phyloP scores from a whole-genome alignment of 2,888 invertebrate species.

The Anoncus sp. region DNA sequence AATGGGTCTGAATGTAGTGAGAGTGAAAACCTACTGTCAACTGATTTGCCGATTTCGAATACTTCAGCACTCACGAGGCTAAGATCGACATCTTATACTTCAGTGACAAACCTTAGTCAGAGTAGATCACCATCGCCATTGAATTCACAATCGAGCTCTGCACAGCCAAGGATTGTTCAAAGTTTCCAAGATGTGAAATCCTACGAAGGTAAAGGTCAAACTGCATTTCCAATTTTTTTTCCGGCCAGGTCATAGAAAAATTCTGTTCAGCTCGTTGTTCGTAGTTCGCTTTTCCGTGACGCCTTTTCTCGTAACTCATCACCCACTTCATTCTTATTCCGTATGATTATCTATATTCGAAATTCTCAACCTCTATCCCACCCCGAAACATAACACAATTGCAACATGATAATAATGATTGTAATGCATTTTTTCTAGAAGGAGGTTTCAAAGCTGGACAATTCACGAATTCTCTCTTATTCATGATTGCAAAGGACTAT shows the following conservation, averaged over 20 bases:
- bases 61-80: not conserved
- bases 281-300: not conserved
- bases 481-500: slow-evolving; percentile 53
- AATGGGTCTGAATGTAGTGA: not conserved
- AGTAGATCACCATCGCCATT: slow-evolving; percentile 9
- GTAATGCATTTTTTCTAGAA: not conserved
- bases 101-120: not conserved
- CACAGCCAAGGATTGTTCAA: slow-evolving; percentile 7
- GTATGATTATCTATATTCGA: not conserved
- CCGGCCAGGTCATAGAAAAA: too few relatives aligned
- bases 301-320: not conserved
- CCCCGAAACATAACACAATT: not conserved
- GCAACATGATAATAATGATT: not conserved
- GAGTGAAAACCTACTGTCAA: not conserved
- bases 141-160: not conserved
- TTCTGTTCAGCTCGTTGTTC: not conserved
- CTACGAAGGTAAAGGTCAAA: slow-evolving; percentile 14
- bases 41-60: not conserved
- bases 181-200: slow-evolving; percentile 14
- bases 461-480: slow-evolving; percentile 15
- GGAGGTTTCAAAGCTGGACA: slow-evolving; percentile 15
- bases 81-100: not conserved
- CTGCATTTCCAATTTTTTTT: not conserved
- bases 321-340: not conserved
- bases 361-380: not conserved